These are phyloP conservation scores for Drosophila setifemur DNA, from an alignment of 1,140 invertebrate species.

Conservation along the genomic window DNA sequence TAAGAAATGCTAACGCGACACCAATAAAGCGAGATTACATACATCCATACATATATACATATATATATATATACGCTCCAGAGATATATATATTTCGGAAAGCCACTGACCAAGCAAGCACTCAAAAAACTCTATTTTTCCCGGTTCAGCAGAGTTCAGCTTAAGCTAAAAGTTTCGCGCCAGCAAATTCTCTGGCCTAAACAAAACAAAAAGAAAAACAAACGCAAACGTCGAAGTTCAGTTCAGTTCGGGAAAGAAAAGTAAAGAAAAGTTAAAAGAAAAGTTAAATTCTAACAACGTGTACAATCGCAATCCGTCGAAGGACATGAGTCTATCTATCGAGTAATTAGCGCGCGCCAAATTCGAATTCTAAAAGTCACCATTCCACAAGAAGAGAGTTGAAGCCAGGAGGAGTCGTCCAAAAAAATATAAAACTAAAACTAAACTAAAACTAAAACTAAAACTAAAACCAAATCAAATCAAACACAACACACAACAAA, in stretches of 20 bases:
- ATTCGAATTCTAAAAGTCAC: constrained; percentile 47
- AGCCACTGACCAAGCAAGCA: constrained; percentile 6
- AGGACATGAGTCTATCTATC: constrained; percentile 57
- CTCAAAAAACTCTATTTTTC: not conserved
- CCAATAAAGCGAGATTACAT: not conserved
- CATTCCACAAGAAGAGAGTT: constrained; percentile 22
- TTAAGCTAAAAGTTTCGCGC: constrained; percentile 15
- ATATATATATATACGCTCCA: too few relatives aligned
- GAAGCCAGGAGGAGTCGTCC: not conserved
- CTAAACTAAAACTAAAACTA: too few relatives aligned
- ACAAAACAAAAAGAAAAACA: constrained; percentile 1
- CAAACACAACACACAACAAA: too few relatives aligned
- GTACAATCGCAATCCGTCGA: constrained; percentile 12
- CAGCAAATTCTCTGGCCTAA: constrained; percentile 1
- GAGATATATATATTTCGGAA: too few relatives aligned
- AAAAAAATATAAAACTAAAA: too few relatives aligned
- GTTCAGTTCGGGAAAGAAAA: too few relatives aligned
- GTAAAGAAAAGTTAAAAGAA: too few relatives aligned
- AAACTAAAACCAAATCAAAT: too few relatives aligned
- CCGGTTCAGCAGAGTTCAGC: not conserved
- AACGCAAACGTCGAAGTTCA: too few relatives aligned
- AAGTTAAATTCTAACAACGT: constrained; percentile 4
- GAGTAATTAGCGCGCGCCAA: constrained; percentile 40
- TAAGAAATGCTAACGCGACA: constrained; percentile 5
- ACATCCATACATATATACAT: too few relatives aligned